Evolutionary conservation across 2,113 vertebrate species (phyloP), one percentile per base, ranked within the genome.

Genomic region (Chrysochloris asiatica): DNA sequence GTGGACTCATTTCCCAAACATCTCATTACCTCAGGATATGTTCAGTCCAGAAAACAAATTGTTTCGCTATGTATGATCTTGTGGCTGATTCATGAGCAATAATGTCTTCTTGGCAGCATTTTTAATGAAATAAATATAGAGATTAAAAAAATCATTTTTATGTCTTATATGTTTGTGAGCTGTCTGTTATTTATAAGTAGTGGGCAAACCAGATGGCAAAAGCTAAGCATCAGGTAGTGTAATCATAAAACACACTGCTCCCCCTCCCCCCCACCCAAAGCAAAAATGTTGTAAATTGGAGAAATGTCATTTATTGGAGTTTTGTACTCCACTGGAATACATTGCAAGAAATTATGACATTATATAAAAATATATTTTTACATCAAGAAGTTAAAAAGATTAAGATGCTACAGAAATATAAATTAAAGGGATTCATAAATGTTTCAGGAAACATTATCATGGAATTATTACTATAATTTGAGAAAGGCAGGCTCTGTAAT

Each of bases 91-190:
- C 92, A 96, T 95, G 86, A 97, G 94, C 85, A 96, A 80, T 71
- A 96, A 88, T 90, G 90, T 81, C 71, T 96, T 97, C 90, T 88
- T 73, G 71, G 85, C 48, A 96, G 80, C 89, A 95, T 86, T 92
- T 94, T 95, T 88, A 41, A 94, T 84, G 76, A 93, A 92, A 8
- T 0, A 95, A 95, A 43, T 83, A 95, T 0, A 88, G 73, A 56
- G 50, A 93, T 65, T 93, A 96, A 96, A 69, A 96, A 69, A 97
- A 97, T 96, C 94, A 96, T 79, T 95, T 98, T 97, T 94, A 95
- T 96, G 72, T 96, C 69, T 94, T 94, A 36, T 11, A 54, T 91
- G 69, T 78, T 94, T 59, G 71, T 94, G 94, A 97, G 89, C 96
- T 96, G 48, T 94, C 67, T 5, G 30, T 65, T 80, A 88, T 96